Evolutionary conservation across 2,888 invertebrate genomes (phyloP), one percentile per base, ranked within the genome.

Genomic region (Xiphydria camelus): DNA sequence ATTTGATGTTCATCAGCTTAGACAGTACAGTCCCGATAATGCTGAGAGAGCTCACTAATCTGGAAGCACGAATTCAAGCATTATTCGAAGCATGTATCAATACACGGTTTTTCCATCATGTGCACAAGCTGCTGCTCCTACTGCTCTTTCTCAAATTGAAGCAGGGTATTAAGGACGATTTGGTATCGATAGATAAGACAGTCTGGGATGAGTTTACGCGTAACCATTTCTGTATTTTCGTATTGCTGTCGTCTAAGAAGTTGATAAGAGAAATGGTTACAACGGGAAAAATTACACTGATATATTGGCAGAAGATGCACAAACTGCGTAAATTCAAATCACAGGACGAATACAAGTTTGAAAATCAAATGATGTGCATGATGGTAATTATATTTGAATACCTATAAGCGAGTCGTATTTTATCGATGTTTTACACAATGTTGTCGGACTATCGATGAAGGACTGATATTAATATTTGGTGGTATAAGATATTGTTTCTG

Each of bases 401-500:
- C n/a, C n/a, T n/a, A n/a, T n/a, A n/a, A n/a, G n/a, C n/a, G n/a
- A n/a, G n/a, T n/a, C n/a, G n/a, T n/a, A n/a, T n/a, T n/a, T n/a
- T n/a, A n/a, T n/a, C n/a, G n/a, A n/a, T n/a, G n/a, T n/a, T n/a
- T n/a, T n/a, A n/a, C n/a, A n/a, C n/a, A n/a, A n/a, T n/a, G n/a
- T n/a, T n/a, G n/a, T n/a, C n/a, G n/a, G n/a, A n/a, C n/a, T n/a
- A n/a, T n/a, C n/a, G n/a, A n/a, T n/a, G n/a, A n/a, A n/a, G n/a
- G n/a, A n/a, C n/a, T n/a, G n/a, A n/a, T n/a, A n/a, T n/a, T n/a
- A n/a, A n/a, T n/a, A n/a, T n/a, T 72, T 7, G 68, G 79, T 20
- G 76, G 84, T 46, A 81, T 83, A 55, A 82, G 83, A n/a, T 62
- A 66, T 73, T 86, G 53, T 67, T 86, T 15, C 77, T 82, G 37